phyloP scores from a whole-genome alignment of 2,797 vertebrate genomes.

The Crocidura indochinensis region DNA sequence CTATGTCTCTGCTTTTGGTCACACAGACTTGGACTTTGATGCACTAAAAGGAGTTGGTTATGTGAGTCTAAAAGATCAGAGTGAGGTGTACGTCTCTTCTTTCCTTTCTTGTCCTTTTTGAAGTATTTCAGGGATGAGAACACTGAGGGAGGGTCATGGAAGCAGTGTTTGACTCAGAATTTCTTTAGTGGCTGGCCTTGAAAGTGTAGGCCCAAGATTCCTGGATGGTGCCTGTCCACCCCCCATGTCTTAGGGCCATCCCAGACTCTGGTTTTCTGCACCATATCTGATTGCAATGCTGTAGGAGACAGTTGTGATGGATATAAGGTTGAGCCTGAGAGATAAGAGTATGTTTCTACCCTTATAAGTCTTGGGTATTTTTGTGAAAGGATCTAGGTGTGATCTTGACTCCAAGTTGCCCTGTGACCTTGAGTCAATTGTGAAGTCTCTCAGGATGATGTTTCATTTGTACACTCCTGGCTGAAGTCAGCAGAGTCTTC shows the following conservation, averaged over 20 bases:
- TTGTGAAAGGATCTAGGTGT: too few relatives aligned
- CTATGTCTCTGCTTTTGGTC: constrained; percentile 43
- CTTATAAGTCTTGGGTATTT: too few relatives aligned
- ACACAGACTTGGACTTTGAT: constrained; percentile 68
- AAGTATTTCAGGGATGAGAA: background rate
- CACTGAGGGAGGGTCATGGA: background rate
- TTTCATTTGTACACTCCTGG: too few relatives aligned
- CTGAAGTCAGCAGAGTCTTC: background rate
- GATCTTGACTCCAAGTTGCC: too few relatives aligned
- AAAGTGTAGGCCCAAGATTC: background rate
- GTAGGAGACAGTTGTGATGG: background rate
- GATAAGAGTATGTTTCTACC: background rate
- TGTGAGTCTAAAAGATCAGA: constrained; percentile 46
- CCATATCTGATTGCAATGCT: rapidly evolving
- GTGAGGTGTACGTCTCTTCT: background rate
- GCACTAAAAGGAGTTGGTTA: constrained; percentile 5
- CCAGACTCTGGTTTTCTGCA: background rate
- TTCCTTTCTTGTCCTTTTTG: background rate
- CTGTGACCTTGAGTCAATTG: too few relatives aligned
- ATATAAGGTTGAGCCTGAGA: too few relatives aligned
- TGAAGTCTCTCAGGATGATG: too few relatives aligned
- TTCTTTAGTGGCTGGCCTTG: background rate
- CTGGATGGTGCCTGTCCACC: background rate
- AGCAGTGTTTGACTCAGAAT: background rate
- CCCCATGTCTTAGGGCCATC: background rate